Percentiles rank a stretch among this genome's conserved stretches.
These are phyloP conservation scores for Brachypodius melanocephalos DNA, from an alignment of 2,113 vertebrate species.

Conservation along the genomic window DNA sequence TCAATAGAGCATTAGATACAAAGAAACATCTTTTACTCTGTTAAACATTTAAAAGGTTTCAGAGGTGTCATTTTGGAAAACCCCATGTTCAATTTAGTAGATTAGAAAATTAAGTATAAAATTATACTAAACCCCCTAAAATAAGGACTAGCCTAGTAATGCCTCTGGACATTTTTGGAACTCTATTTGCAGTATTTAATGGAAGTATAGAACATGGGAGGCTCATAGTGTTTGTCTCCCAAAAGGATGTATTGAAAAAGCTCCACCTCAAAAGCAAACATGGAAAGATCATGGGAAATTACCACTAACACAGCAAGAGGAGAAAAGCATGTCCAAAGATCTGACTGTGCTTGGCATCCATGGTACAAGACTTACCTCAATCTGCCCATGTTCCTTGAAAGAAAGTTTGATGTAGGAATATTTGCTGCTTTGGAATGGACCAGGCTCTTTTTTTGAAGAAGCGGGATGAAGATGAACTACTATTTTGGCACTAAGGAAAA, in stretches of 20 bases:
- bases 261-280: constrained; percentile 42
- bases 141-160: background rate
- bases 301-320: background rate
- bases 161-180: background rate
- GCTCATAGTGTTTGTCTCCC: background rate
- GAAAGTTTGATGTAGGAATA: constrained; percentile 91
- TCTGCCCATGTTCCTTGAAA: constrained; percentile 97
- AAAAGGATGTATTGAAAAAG: constrained; percentile 12
- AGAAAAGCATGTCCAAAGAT: background rate
- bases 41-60: background rate
- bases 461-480: constrained; percentile 89
- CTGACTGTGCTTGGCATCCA: background rate
- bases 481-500: constrained; percentile 89
- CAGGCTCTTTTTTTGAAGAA: constrained; percentile 86
- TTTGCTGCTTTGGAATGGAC: constrained; percentile 93
- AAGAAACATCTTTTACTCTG: background rate
- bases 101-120: background rate
- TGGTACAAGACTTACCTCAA: constrained; percentile 80
- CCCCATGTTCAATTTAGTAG: background rate
- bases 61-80: background rate
- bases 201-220: background rate
- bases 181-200: background rate
- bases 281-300: background rate
- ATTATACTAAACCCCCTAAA: background rate
- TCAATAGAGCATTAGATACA: background rate